Evolutionary conservation across 2,797 vertebrate genomes (phyloP).

Genomic region (Eospalax fontanierii): DNA sequence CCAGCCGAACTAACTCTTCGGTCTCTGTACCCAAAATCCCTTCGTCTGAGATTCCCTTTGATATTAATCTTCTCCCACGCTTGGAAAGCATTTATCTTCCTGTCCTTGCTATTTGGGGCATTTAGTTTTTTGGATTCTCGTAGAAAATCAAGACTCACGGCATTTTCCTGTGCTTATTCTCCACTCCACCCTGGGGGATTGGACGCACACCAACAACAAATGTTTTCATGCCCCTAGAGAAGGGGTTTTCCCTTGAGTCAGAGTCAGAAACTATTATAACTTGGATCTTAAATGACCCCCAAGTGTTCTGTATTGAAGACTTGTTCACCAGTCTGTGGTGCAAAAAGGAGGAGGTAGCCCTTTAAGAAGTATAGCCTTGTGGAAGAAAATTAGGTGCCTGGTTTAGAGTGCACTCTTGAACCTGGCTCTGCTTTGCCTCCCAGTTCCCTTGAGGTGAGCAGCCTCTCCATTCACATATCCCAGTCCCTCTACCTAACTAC

Average conservation of each 20-base stretch:
- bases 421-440: background rate
- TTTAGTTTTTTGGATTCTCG: background rate
- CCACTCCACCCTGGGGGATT: background rate
- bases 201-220: background rate
- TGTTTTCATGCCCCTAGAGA: background rate
- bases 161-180: conserved; percentile 20
- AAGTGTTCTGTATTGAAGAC: background rate
- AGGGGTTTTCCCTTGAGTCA: background rate
- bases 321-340: background rate
- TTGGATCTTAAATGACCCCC: background rate
- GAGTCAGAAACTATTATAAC: background rate
- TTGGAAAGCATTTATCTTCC: background rate
- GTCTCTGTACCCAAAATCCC: background rate
- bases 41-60: background rate
- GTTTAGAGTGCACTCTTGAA: background rate
- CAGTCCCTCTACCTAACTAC: too few species aligned
- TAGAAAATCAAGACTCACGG: conserved; percentile 3
- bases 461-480: too few species aligned
- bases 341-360: background rate
- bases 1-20: background rate
- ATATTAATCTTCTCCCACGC: background rate
- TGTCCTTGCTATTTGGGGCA: background rate
- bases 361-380: background rate
- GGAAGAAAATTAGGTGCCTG: background rate
- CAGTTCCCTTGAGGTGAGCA: background rate